Conservation (phyloP, 2,888 invertebrate species). For the Thereva nobilitata region DNA sequence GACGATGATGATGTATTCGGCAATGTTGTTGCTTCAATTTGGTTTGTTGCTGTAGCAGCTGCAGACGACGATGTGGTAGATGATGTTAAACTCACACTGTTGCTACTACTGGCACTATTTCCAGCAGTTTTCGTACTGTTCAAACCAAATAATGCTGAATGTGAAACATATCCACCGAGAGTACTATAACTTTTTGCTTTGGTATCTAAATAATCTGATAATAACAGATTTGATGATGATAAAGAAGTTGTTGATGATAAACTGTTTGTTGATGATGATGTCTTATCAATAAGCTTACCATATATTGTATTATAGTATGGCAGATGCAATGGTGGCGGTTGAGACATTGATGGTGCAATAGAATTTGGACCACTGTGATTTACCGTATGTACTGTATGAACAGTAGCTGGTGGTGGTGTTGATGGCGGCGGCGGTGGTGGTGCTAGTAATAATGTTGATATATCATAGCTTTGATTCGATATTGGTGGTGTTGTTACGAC, state of each 20-base stretch:
- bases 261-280: background rate
- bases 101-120: background rate
- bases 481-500: slow-evolving; percentile 29
- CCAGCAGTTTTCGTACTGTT: slow-evolving; percentile 9
- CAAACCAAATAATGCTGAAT: slow-evolving; percentile 45
- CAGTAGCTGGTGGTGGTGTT: slow-evolving; percentile 46
- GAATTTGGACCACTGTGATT: slow-evolving; percentile 16
- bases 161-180: slow-evolving; percentile 46
- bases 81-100: background rate
- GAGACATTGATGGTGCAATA: slow-evolving; percentile 23
- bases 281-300: slow-evolving; percentile 62
- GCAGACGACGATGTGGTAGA: background rate
- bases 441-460: slow-evolving; percentile 45
- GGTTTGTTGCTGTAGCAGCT: background rate
- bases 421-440: slow-evolving; percentile 45
- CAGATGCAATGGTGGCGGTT: slow-evolving; percentile 44
- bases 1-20: background rate
- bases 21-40: background rate
- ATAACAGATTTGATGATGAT: slow-evolving; percentile 45
- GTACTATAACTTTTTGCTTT: slow-evolving; percentile 49
- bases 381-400: slow-evolving; percentile 41
- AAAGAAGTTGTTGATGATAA: slow-evolving; percentile 17
- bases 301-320: slow-evolving; percentile 57
- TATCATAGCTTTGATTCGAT: slow-evolving; percentile 33
- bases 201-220: slow-evolving; percentile 54